Base-by-base conservation (phyloP, 2,113 vertebrate species). In the Neomonachus schauinslandi region DNA sequence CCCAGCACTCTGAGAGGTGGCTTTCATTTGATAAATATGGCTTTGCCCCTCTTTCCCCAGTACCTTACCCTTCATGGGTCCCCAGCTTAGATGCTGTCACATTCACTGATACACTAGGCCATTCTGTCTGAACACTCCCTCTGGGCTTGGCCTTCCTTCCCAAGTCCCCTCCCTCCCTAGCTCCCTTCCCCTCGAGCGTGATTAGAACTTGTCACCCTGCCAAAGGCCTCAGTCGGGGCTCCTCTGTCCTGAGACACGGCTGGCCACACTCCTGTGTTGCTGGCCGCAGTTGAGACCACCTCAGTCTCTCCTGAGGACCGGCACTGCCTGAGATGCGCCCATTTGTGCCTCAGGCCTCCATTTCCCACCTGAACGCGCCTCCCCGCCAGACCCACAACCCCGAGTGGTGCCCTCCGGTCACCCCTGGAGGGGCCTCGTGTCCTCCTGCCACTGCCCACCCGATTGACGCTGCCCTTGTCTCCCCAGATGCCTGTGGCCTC, bases 401-500 rank as follows among this genome's bases (percentile, higher is more conserved):
- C 2, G 3, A 71, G n/a, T 46, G 74, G 92, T 65, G 4, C 8
- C 46, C 15, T 53, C 77, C 9, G 0, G 9, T n/a, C 61, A 57
- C 49, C 59, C 39, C 26, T 49, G 63, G 81, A 26, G 1, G 81
- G 33, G 1, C 67, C 26, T 4, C 36, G 21, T 2, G 10, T 22
- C n/a, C 9, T n/a, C 46, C 18, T 2, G 1, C 24, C 24, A 21
- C 9, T 33, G 24, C 31, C 19, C 22, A 18, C 83, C 46, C 6
- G 14, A 2, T 2, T 0, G 49, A 97, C 85, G 10, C 51, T 49
- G 7, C 39, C 19, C 39, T 59, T 77, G 33, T 88, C 8, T 33
- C 57, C 46, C 46, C 98, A 99, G 99, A 99, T 1, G 99, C 99
- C 94, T 99, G 99, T 10, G 99, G 99, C 79, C 99, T 99, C 19